These are phyloP conservation scores for Vimba vimba DNA, from an alignment of 2,113 vertebrate genomes.

Conservation along the genomic window DNA sequence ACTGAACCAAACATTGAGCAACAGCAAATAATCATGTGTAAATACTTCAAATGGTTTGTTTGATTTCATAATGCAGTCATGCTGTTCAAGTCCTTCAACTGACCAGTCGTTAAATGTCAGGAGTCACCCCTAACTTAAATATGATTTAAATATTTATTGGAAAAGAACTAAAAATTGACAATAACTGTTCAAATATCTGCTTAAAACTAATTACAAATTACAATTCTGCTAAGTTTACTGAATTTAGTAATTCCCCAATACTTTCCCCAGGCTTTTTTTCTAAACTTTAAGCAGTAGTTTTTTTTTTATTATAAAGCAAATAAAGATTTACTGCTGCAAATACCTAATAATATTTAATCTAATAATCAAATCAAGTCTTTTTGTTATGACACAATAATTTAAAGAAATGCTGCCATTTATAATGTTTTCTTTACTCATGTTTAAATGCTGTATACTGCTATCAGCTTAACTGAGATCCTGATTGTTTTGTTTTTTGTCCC, in stretches of 20 bases:
- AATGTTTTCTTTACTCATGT: background rate
- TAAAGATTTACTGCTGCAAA: background rate
- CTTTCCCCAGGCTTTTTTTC: too few relatives aligned
- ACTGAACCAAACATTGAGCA: background rate
- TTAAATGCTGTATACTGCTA: too few relatives aligned
- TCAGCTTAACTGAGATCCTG: background rate
- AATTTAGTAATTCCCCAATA: background rate
- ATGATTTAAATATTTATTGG: background rate
- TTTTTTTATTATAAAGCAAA: background rate
- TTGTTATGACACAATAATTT: background rate
- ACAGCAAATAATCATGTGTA: background rate
- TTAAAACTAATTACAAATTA: background rate
- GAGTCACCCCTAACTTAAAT: background rate
- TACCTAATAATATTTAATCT: background rate
- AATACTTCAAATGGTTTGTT: background rate
- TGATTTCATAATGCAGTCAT: background rate
- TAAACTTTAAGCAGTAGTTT: background rate
- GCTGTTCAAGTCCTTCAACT: conserved; percentile 1
- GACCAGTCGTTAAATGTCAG: background rate
- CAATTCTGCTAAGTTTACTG: background rate
- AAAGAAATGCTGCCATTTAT: background rate
- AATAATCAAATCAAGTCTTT: background rate
- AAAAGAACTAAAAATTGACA: background rate
- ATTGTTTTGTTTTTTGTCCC: background rate
- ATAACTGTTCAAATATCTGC: background rate